Evolutionary conservation across 1,140 invertebrate species (phyloP), one percentile per base, ranked within the genome.

Genomic region (Whitmania pigra): DNA sequence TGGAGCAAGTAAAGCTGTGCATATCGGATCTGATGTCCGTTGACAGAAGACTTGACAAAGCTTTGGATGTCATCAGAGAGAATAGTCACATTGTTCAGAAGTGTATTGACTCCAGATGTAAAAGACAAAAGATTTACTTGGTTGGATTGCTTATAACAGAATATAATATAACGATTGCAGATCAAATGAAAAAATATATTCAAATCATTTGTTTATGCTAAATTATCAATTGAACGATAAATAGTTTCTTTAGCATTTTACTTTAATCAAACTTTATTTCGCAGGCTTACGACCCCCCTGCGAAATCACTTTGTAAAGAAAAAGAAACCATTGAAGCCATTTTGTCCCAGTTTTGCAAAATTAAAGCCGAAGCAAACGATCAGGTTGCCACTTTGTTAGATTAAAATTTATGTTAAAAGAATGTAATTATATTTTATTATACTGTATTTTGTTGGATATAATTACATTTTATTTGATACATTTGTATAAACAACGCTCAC

Each of bases 1-100:
- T 63, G 22, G 57, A 63, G 11, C 57, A 63, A 63, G 11, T 63
- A 11, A 63, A 63, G 15, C 57, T 63, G 11, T 22, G 22, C 57
- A 63, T 63, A 22, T 25, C 22, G 11, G 57, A 63, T n/a, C 57
- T 63, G 22, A 25, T 31, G 57, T 63, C 57, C 57, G 22, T 63
- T 63, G 57, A 63, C 18, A 63, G 57, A 31, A 22, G 57, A 31
- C 29, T 63, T 22, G 57, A 63, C 57, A 63, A 63, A 63, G 57
- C 57, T 25, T 13, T 63, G 57, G 57, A 63, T 20, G 22, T 31
- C 22, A 63, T 63, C 57, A 63, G 29, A 63, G 57, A 63, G 57
- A 63, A 63, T 15, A 25, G 57, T 63, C 57, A 63, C 57, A 63
- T 63, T 31, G 57, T 63, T 63, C 57, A 63, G 11, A 63, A 63